Evolutionary conservation across 2,888 invertebrate genomes (phyloP).

Genomic region (Standfussiana lucernea): DNA sequence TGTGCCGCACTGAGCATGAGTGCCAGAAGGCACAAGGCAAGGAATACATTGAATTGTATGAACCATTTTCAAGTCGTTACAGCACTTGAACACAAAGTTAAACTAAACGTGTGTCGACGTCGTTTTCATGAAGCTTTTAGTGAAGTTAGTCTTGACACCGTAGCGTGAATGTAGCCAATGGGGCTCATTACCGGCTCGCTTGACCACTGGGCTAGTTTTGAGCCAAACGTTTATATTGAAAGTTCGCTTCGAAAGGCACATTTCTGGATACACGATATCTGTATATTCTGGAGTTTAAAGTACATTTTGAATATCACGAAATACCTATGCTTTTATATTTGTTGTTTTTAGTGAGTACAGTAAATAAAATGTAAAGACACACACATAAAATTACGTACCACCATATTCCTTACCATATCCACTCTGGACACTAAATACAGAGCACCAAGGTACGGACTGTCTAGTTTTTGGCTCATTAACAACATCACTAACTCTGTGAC

Average conservation of each 20-base stretch:
- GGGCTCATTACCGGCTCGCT: background rate
- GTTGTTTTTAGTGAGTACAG: background rate
- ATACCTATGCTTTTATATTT: no score
- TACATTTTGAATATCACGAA: background rate
- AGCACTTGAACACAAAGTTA: constrained; percentile 8
- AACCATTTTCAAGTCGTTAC: background rate
- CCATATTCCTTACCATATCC: no score
- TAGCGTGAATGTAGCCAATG: background rate
- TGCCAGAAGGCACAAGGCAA: no score
- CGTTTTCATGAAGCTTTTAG: constrained; percentile 29
- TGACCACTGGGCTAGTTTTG: background rate
- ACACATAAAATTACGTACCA: no score
- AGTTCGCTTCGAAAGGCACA: background rate
- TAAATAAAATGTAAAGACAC: background rate
- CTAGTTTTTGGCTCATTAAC: no score
- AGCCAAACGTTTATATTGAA: constrained; percentile 10
- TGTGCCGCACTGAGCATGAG: background rate
- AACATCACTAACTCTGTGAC: no score
- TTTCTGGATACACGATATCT: background rate
- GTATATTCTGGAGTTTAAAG: background rate
- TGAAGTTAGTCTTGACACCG: constrained; percentile 2
- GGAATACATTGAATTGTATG: no score
- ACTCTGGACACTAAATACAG: no score
- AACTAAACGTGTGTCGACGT: constrained; percentile 13
- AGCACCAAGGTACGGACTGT: no score